These are phyloP conservation scores for Hycleus phaleratus DNA, from an alignment of 1,140 invertebrate genomes.

Conservation along the genomic window DNA sequence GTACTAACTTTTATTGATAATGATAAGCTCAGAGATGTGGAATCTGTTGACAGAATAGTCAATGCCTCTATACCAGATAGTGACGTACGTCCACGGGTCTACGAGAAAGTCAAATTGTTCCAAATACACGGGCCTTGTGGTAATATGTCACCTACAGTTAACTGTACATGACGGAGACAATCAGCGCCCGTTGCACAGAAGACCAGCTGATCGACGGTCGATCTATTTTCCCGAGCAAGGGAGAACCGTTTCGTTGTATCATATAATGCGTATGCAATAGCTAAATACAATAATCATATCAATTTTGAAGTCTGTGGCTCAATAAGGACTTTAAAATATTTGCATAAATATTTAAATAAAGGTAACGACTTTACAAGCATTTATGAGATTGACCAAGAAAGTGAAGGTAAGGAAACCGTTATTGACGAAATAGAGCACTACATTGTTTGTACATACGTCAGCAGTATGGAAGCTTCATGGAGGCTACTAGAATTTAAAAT, in stretches of 20 bases:
- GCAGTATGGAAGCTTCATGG: slow-evolving; percentile 7
- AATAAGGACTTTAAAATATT: not conserved
- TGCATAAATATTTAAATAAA: not conserved
- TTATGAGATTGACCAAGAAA: not conserved
- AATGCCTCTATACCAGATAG: not conserved
- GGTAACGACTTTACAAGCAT: not conserved
- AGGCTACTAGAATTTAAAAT: slow-evolving; percentile 6
- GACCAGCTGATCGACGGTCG: not conserved
- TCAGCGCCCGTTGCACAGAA: not conserved
- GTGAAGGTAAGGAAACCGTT: not conserved
- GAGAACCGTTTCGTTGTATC: not conserved
- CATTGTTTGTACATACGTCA: slow-evolving; percentile 9
- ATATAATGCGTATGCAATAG: not conserved
- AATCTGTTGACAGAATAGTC: not conserved
- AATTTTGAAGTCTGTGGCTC: not conserved
- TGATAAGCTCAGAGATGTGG: not conserved
- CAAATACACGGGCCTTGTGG: not conserved
- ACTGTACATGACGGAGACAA: not conserved
- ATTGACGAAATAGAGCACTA: not conserved
- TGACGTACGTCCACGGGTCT: not conserved
- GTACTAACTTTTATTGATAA: not conserved
- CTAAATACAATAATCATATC: not conserved
- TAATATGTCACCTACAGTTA: not conserved
- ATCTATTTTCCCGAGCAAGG: not conserved
- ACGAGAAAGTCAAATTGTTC: not conserved